Evolutionary conservation across 2,113 vertebrate genomes (phyloP), one percentile per base, ranked within the genome.

Genomic region (cat (Felis catus)): DNA sequence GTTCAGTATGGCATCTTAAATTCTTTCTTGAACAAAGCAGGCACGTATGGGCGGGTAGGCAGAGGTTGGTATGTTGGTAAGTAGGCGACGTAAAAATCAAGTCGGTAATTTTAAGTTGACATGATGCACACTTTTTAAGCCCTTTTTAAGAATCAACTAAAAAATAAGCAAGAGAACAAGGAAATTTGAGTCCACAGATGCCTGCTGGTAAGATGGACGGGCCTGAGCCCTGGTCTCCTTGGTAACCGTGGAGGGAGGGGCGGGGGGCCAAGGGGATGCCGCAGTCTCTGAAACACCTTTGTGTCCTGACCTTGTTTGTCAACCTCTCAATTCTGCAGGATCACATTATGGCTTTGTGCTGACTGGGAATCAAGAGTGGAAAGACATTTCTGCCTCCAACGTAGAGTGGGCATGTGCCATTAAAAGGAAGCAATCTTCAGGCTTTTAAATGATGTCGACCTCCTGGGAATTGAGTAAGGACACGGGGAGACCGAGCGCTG

Each of bases 361-460:
- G 45, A n/a, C 66, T 89, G 63, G 65, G 53, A 80, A 51, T 23
- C 33, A 41, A 31, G 71, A 61, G 55, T n/a, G 84, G 39, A 11
- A 66, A 78, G 81, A 31, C 16, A 8, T 33, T 5, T 76, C 76
- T 86, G 9, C 16, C 53, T 90, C 33, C 10, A 9, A 92, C 89
- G 71, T 1, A 45, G 63, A 39, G 53, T 58, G 1, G 48, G 66
- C n/a, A 1, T 1, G 4, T 0, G 0, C 12, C 87, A 5, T 85
- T 63, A 33, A 48, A 95, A 95, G 65, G 80, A 82, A 70, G 55
- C 21, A 31, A 23, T 63, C 94, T 89, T 86, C 89, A n/a, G 94
- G 9, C 29, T 55, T 95, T 31, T 68, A 63, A 27, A 61, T 79
- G 85, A 23, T 76, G 14, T 61, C 61, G 78, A 18, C 74, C 79